These are phyloP conservation scores for Lampris megalopsis DNA, from an alignment of 2,113 vertebrate genomes.

Conservation along the genomic window DNA sequence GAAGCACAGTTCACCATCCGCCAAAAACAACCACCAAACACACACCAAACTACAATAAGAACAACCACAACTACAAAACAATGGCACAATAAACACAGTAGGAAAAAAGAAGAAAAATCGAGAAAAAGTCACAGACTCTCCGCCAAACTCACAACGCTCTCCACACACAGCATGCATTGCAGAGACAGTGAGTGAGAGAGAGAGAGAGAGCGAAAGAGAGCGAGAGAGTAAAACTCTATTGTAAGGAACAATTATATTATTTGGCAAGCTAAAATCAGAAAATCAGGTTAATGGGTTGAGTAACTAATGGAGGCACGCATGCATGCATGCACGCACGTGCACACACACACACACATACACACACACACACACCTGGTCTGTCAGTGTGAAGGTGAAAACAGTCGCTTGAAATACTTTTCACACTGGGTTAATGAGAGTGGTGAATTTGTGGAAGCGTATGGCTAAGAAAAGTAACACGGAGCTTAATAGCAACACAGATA, in stretches of 20 bases:
- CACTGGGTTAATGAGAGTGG: conserved; percentile 29
- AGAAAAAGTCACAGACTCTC: too few relatives aligned
- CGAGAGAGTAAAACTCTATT: neutral
- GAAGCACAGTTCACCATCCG: too few relatives aligned
- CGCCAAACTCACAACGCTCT: too few relatives aligned
- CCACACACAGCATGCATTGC: too few relatives aligned
- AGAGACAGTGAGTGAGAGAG: neutral
- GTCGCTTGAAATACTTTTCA: conserved; percentile 24
- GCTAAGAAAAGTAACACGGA: neutral
- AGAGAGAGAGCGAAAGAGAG: neutral
- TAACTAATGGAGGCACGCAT: too few relatives aligned
- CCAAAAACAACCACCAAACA: too few relatives aligned
- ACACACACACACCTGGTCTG: neutral
- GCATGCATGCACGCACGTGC: neutral
- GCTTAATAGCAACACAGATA: neutral
- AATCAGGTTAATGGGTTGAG: conserved; percentile 26
- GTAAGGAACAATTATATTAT: neutral
- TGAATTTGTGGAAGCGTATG: neutral
- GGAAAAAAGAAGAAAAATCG: too few relatives aligned
- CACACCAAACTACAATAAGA: too few relatives aligned
- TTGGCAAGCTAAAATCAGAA: conserved; percentile 9
- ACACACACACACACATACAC: neutral
- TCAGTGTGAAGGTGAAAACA: conserved; percentile 6
- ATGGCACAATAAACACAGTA: too few relatives aligned
- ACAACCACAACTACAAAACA: too few relatives aligned